Conservation (phyloP, 2,797 vertebrate genomes). For the Urophycis tenuis region DNA sequence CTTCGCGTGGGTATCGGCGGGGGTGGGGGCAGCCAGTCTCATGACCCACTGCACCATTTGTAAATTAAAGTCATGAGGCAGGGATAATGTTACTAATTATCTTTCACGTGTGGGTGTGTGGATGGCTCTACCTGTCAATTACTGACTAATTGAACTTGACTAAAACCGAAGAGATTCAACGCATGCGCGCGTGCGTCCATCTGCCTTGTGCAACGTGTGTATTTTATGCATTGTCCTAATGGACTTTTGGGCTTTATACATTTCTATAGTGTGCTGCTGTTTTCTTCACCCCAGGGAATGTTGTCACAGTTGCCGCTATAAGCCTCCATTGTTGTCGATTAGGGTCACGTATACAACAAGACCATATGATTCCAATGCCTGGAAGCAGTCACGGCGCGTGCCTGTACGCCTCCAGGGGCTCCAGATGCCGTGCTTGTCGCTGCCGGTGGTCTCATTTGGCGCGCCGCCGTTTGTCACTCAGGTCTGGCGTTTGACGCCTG, state of each 20-base stretch:
- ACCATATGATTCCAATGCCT: too few species aligned
- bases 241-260: not conserved
- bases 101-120: conserved; percentile 27
- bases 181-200: too few species aligned
- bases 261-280: not conserved
- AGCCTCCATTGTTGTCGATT: not conserved
- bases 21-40: conserved; percentile 35
- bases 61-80: conserved; percentile 59
- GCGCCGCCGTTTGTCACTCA: conserved; percentile 44
- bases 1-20: too few species aligned
- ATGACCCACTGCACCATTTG: conserved; percentile 54
- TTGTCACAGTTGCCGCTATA: not conserved
- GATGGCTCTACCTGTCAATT: not conserved
- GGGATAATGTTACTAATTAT: conserved; percentile 47
- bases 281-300: not conserved
- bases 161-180: not conserved
- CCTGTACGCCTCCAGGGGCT: too few species aligned
- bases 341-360: not conserved
- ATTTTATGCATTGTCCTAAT: not conserved
- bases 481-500: conserved; percentile 86
- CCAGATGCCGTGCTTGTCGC: too few species aligned
- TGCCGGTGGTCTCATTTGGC: too few species aligned
- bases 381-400: too few species aligned
- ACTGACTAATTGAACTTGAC: not conserved
- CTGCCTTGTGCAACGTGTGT: not conserved